Evolutionary conservation across 1,140 invertebrate species (phyloP), one percentile per base, ranked within the genome.

Genomic region (Drosophila gunungcola): DNA sequence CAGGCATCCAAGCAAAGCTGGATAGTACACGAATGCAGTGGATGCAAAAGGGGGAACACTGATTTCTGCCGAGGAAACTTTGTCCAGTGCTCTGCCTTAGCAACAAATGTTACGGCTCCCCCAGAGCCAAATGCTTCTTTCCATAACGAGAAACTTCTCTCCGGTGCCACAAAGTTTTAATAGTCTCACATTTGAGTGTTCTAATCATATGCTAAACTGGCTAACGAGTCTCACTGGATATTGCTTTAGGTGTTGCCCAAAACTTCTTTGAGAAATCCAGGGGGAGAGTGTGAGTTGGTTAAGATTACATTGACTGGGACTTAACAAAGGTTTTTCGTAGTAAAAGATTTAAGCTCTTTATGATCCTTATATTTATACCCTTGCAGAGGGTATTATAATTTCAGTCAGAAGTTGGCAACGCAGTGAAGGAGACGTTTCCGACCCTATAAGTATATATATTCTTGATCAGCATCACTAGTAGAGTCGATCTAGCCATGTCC

Each of bases 181-280:
- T 80, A 89, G 83, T 89, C 84, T 73, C 75, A 72, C 79, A 86
- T 89, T 86, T 69, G 79, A 86, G 83, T 67, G 67, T 69, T 65
- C 84, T 83, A 86, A 86, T 86, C 84, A 89, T 86, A 86, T 89
- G 83, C 83, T 86, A 86, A 89, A 83, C 79, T 86, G 75, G 42
- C 75, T 75, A 79, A 88, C 75, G 70, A 72, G 62, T 78, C 79
- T 53, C 21, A 34, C 36, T 36, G 42, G 42, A 13, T 51, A 69
- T 53, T 45, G 36, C 67, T 42, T 27, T 46, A 56, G 67, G 63
- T 70, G 63, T 34, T 70, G 41, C 3, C 34, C 39, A 55, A 3
- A 69, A 68, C 27, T 58, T 41, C 7, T 45, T 38, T 46, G 34
- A 9, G 2, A 68, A 64, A 49, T 36, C 16, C 16, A 21, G 16